phyloP scores from a whole-genome alignment of 2,113 vertebrate genomes.

The Phasianus colchicus region DNA sequence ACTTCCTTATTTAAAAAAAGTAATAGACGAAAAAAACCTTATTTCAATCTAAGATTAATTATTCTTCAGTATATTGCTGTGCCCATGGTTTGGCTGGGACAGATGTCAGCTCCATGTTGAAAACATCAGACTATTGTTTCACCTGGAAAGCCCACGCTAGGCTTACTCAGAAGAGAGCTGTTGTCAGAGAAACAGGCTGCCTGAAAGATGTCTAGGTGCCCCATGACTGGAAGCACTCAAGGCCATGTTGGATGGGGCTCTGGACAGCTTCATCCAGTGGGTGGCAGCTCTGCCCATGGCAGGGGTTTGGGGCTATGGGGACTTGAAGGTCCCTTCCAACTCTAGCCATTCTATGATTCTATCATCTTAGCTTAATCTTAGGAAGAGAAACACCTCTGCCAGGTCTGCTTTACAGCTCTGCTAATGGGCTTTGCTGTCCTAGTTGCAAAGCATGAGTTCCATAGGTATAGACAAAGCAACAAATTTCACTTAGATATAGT shows the following conservation, averaged over 20 bases:
- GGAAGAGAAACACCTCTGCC: neutral
- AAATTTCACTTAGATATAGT: neutral
- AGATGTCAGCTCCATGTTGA: neutral
- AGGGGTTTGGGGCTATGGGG: no score
- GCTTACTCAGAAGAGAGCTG: neutral
- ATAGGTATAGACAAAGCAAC: neutral
- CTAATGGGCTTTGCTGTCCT: neutral
- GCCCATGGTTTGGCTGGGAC: neutral
- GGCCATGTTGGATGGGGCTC: no score
- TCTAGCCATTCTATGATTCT: no score
- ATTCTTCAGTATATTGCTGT: neutral
- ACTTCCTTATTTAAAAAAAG: neutral
- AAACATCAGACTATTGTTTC: neutral
- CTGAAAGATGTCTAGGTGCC: no score
- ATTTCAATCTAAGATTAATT: neutral
- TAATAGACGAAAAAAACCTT: neutral
- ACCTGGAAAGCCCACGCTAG: neutral
- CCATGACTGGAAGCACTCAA: no score
- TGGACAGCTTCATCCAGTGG: no score
- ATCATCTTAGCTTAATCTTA: neutral
- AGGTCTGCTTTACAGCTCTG: neutral
- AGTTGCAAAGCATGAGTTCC: fast-evolving
- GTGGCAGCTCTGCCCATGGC: no score
- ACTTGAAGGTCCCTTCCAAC: no score
- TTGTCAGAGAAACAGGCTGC: neutral